Base-by-base conservation (phyloP, 2,888 invertebrate genomes). In the Gandaritis pyraliata region DNA sequence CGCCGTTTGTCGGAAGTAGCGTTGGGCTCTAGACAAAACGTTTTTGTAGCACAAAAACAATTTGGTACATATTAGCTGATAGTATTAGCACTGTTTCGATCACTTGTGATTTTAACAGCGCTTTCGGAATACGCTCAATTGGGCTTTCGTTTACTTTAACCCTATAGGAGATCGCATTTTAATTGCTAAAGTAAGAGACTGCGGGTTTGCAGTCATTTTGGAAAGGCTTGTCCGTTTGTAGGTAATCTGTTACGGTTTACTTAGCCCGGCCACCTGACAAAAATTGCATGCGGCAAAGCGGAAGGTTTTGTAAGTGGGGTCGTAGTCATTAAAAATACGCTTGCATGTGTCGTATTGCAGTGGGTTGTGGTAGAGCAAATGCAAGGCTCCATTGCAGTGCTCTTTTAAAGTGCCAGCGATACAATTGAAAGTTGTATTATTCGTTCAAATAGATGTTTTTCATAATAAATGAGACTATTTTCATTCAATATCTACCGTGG, bases 181-280 rank as follows among this genome's bases (percentile, higher is more conserved):
- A 72, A 75, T 70, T 71, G 72, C 65, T 66, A 76, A 85, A 82
- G 74, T 83, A 75, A 81, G 78, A 67, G 83, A 83, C 81, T 82
- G 85, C 83, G 77, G 80, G 15, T 38, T 46, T 58, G 47, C 72
- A 75, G 76, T 80, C 70, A 71, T 74, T 74, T 76, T 77, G 80
- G 80, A 83, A 81, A 82, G 74, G 74, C 74, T 75, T 66, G 71
- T 72, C 69, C 71, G 71, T 71, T 75, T 75, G 75, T 83, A 23
- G 23, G 23, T 23, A 81, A 83, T 82, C 76, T 75, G 75, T 78
- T 77, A 75, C 78, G 74, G 84, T 86, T 86, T 86, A 72, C 80
- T 80, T 86, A 83, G 80, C 83, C 83, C 83, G 80, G 75, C 74
- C 75, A 74, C 69, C 54, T 63, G 46, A 58, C 58, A 61, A 59